Percentiles rank a stretch among this genome's conserved stretches.
Evolutionary conservation across 2,797 vertebrate genomes (phyloP).

Genomic region (Rhincodon typus): DNA sequence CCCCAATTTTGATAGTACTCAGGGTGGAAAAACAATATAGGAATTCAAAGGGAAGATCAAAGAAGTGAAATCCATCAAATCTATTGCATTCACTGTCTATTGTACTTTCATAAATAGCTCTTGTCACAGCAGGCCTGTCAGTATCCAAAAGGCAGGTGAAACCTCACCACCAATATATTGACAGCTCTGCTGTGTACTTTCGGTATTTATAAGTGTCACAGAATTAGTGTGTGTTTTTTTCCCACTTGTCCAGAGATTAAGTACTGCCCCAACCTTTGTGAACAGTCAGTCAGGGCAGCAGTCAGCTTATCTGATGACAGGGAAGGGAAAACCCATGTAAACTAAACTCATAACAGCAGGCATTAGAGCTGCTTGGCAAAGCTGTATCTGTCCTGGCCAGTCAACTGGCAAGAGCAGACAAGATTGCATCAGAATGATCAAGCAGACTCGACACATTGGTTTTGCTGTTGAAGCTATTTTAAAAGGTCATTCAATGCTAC

Average conservation of each 20-base stretch:
- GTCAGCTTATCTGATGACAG: background rate
- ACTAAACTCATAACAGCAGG: background rate
- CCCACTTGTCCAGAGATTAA: background rate
- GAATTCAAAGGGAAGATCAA: background rate
- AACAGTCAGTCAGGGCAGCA: background rate
- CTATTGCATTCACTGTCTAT: background rate
- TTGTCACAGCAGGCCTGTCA: background rate
- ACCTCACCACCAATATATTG: background rate
- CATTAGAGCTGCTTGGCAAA: background rate
- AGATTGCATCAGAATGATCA: background rate
- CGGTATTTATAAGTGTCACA: background rate
- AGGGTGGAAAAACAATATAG: background rate
- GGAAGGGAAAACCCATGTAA: background rate
- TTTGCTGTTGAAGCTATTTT: background rate
- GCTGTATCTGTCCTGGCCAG: background rate
- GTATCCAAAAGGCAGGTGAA: background rate
- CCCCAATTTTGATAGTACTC: background rate
- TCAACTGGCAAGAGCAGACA: background rate
- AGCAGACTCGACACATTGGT: background rate
- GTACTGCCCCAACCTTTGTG: background rate
- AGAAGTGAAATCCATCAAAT: conserved; percentile 3
- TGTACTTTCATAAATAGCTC: background rate
- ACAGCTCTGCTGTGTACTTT: background rate
- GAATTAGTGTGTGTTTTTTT: background rate
- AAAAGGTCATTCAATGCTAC: background rate